phyloP scores from a whole-genome alignment of 2,888 invertebrate genomes.

The Oscheius sp. region DNA sequence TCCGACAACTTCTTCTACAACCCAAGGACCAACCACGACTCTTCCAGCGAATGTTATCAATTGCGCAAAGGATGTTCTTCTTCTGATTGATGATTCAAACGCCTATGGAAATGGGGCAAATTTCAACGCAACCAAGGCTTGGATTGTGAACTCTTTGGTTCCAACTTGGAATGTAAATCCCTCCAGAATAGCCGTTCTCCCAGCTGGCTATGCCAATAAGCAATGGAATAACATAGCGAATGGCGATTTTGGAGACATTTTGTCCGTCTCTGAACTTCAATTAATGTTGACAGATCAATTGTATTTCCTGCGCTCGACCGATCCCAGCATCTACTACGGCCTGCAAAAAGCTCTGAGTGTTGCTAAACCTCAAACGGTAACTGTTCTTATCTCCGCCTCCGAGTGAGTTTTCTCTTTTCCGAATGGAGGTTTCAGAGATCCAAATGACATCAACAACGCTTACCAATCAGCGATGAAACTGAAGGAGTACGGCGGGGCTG shows the following conservation, averaged over 20 bases:
- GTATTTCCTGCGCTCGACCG: background rate
- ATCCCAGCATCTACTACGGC: background rate
- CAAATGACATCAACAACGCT: slow-evolving; percentile 7
- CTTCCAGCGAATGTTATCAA: background rate
- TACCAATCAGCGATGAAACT: slow-evolving; percentile 4
- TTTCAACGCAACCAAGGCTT: background rate
- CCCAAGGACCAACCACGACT: background rate
- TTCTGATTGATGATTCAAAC: slow-evolving; percentile 27
- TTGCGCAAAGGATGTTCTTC: slow-evolving; percentile 24
- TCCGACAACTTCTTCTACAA: background rate
- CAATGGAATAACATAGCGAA: slow-evolving; percentile 6
- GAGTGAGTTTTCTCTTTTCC: slow-evolving; percentile 9
- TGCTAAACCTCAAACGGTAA: background rate
- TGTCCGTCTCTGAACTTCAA: background rate
- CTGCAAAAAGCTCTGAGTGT: background rate
- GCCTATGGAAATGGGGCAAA: background rate
- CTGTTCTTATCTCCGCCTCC: slow-evolving; percentile 21
- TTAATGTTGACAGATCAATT: background rate
- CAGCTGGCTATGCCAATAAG: slow-evolving; percentile 12
- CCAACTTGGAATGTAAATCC: slow-evolving; percentile 14
- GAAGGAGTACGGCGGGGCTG: slow-evolving; percentile 7
- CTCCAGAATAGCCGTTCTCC: background rate
- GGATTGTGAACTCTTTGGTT: slow-evolving; percentile 10
- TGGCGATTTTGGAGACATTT: slow-evolving; percentile 11
- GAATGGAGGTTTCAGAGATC: slow-evolving; percentile 10